Evolutionary conservation across 2,888 invertebrate genomes (phyloP), one percentile per base, ranked within the genome.

Genomic region (Iphiclides podalirius): DNA sequence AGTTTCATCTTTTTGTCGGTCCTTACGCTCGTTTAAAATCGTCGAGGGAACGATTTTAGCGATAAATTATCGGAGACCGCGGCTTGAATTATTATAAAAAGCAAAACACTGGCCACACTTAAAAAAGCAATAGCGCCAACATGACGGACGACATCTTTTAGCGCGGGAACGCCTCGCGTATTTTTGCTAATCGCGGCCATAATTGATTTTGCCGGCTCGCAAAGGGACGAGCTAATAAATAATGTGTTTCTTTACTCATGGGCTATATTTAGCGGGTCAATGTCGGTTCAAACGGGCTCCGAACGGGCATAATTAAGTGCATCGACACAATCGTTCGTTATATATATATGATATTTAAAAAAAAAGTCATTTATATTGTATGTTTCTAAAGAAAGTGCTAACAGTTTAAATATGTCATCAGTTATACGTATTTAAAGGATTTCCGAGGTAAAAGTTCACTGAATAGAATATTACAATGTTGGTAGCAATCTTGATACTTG

Each of bases 191-290:
- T 50, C 53, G 45, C 49, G 9, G 50, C 56, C 36, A 50, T 61
- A 62, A 67, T 64, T 63, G 61, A 66, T 66, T 66, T 54, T 47
- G 56, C 53, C 53, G 47, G 52, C 31, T 43, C 41, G 44, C 52
- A 42, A 28, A 45, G 47, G 44, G 48, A 49, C 42, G 52, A 42
- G 39, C 37, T 47, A 42, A 48, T 52, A 54, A 52, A 52, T 55
- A 40, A 48, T 23, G 17, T 42, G 42, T 44, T 54, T 51, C 6
- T 45, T 43, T 16, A 4, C 35, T 37, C 11, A 46, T 36, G 33
- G 23, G 16, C 31, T 26, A 40, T 47, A 50, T 53, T 49, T 53
- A 55, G 38, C 40, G 26, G 48, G 48, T 48, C 46, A 40, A 47
- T 54, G 47, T 43, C 13, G 35, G 33, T 43, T 23, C 20, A 34